Evolutionary conservation across 2,113 vertebrate genomes (phyloP).

Genomic region (Poeciliopsis retropinna): DNA sequence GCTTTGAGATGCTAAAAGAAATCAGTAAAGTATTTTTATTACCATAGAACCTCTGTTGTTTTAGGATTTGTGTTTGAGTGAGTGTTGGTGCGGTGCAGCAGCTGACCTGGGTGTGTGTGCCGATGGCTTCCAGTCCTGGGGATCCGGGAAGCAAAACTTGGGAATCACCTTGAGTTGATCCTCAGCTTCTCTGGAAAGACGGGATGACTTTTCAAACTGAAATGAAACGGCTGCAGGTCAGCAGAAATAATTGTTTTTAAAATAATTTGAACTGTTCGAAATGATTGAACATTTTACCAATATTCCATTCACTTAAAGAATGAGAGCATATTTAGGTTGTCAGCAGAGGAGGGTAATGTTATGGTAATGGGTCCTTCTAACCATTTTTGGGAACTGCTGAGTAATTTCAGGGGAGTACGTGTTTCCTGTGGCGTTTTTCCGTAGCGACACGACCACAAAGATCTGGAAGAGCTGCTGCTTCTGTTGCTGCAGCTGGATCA

Average conservation of each 20-base stretch:
- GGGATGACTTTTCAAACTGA: slow-evolving; percentile 91
- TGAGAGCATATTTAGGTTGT: not conserved
- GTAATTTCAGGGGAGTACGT: slow-evolving; percentile 89
- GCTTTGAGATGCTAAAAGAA: slow-evolving; percentile 2
- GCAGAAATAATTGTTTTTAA: not conserved
- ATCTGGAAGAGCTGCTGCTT: slow-evolving; percentile 95
- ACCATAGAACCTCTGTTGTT: not conserved
- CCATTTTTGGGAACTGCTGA: slow-evolving; percentile 96
- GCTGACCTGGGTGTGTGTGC: slow-evolving; percentile 88
- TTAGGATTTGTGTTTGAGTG: not conserved
- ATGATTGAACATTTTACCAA: not conserved
- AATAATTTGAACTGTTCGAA: not conserved
- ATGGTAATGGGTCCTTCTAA: slow-evolving; percentile 57
- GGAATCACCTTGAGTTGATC: slow-evolving; percentile 96
- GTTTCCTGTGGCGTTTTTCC: slow-evolving; percentile 83
- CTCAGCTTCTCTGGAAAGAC: slow-evolving; percentile 90
- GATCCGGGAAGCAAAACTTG: slow-evolving; percentile 96
- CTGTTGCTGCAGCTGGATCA: slow-evolving; percentile 94
- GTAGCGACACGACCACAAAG: slow-evolving; percentile 95
- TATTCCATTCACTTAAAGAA: slow-evolving; percentile 5
- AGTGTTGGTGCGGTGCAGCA: slow-evolving; percentile 3
- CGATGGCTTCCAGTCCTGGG: slow-evolving; percentile 89
- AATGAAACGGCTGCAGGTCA: slow-evolving; percentile 32
- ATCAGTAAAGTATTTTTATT: not conserved
- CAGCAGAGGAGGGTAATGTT: not conserved